Percentiles rank a stretch among this genome's conserved stretches.
These are phyloP conservation scores for Puffinus mauretanicus DNA, from an alignment of 2,113 vertebrate genomes.

Conservation along the genomic window DNA sequence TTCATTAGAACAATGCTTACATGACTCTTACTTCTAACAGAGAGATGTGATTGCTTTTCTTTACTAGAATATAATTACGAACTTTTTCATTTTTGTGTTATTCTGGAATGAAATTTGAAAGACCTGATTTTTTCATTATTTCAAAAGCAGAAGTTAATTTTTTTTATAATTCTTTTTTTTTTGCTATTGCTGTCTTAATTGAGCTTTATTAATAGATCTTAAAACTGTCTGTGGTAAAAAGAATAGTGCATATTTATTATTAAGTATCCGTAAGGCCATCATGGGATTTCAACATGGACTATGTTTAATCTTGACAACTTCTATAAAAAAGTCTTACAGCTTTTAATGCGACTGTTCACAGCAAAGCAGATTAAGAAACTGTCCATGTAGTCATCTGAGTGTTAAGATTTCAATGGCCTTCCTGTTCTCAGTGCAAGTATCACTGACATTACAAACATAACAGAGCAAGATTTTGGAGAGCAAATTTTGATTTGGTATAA, in stretches of 20 bases:
- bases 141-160: background rate
- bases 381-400: background rate
- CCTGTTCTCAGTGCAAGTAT: background rate
- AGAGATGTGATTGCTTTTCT: background rate
- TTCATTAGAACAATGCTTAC: background rate
- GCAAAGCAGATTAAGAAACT: background rate
- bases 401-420: background rate
- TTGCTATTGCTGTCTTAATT: conserved; percentile 46
- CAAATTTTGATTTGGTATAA: background rate
- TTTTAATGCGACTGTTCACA: background rate
- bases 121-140: background rate
- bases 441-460: background rate
- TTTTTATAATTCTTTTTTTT: background rate
- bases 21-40: background rate
- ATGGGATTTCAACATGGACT: background rate
- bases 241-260: conserved; percentile 33
- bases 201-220: background rate
- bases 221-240: conserved; percentile 18
- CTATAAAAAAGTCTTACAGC: background rate
- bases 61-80: background rate
- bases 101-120: background rate
- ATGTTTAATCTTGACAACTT: background rate
- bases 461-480: background rate
- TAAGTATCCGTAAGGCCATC: conserved; percentile 41
- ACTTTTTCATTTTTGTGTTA: background rate